Base-by-base conservation (phyloP, 2,888 invertebrate species). In the Callosobruchus maculatus region DNA sequence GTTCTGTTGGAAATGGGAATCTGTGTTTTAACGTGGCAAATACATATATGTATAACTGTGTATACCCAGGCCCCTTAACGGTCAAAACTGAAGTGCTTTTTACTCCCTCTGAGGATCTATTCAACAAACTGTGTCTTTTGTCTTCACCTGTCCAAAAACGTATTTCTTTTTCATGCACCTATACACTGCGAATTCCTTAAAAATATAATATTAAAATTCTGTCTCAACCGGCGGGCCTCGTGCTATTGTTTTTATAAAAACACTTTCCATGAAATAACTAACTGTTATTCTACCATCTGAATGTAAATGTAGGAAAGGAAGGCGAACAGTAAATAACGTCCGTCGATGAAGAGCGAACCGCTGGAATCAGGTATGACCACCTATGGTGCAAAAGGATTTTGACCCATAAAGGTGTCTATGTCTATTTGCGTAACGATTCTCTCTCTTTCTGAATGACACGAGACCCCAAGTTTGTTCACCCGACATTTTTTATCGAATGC, bases 331-430 rank as follows among this genome's bases (percentile, higher is more conserved):
- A 49, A 49, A 49, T 49, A 49, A 49, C 13, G 49, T 49, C 13
- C 26, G 49, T 49, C 49, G 49, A 49, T 49, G 49, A 49, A 49
- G 49, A 49, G 49, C 49, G 49, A 70, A 70, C 70, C 20, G 70
- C 30, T n/a, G 30, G 30, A 21, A 70, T 70, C 79, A 79, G 78
- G 79, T 79, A 79, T 79, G 77, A 49, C 80, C 80, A 77, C 80
- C 80, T 74, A 75, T 73, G 80, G 21, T 76, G 22, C 76, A 70
- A n/a, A 69, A 75, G 78, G 76, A 78, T 78, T 80, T 80, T 79
- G 79, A 79, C 79, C 79, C 76, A 78, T 71, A 74, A 75, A 77
- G 76, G 76, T 77, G 74, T 75, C 76, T 76, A 73, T 74, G 74
- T 74, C 73, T 70, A 73, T 74, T 74, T 75, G 72, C 70, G 75